phyloP scores from a whole-genome alignment of 2,797 vertebrate genomes.

The Enteromius thamalakanensis region DNA sequence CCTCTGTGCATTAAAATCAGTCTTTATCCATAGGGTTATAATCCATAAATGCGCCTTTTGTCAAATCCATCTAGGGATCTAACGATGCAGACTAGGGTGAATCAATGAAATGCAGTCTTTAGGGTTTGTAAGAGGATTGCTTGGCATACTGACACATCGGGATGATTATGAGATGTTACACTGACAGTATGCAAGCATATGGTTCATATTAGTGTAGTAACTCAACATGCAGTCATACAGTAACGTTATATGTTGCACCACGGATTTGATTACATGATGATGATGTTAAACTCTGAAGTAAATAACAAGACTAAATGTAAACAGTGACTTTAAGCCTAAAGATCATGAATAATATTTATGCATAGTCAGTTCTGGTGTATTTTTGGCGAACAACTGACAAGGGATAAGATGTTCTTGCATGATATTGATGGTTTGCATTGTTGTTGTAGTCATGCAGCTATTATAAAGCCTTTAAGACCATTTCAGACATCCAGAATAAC shows the following conservation, averaged over 20 bases:
- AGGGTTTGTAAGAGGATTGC: neutral
- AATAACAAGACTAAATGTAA: neutral
- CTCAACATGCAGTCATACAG: neutral
- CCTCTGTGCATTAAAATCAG: neutral
- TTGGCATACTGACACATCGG: slow-evolving; percentile 47
- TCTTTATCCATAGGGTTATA: neutral
- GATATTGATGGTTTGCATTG: neutral
- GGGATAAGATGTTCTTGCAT: neutral
- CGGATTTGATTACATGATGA: neutral
- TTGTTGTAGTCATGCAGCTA: neutral
- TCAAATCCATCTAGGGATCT: neutral
- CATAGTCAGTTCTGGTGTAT: neutral
- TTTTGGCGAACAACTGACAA: neutral
- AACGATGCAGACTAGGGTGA: neutral
- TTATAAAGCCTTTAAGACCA: neutral
- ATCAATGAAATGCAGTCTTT: slow-evolving; percentile 18
- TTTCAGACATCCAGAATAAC: slow-evolving; percentile 1
- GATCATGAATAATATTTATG: neutral
- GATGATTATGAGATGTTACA: slow-evolving; percentile 11
- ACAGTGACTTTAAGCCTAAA: slow-evolving; percentile 11
- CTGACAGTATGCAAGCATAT: neutral
- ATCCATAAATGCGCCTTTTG: neutral
- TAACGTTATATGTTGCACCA: neutral
- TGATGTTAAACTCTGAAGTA: neutral
- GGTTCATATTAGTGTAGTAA: neutral